Conservation (phyloP, 2,113 vertebrate genomes). For the Tympanuchus pallidicinctus region DNA sequence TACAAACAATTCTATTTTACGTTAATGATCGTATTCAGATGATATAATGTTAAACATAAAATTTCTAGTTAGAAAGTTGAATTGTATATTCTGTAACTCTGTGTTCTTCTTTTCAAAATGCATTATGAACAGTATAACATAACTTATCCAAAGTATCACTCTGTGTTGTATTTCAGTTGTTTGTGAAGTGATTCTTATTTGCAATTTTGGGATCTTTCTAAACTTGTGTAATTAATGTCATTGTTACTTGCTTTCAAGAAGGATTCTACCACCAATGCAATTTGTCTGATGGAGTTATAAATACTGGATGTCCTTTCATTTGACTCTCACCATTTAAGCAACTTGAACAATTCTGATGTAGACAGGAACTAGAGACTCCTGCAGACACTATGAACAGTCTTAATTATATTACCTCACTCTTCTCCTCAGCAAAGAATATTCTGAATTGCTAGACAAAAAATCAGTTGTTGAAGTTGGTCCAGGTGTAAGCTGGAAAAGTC, state of each 20-base stretch:
- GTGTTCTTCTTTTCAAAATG: neutral
- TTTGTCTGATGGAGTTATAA: neutral
- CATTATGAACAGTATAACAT: neutral
- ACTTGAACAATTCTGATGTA: neutral
- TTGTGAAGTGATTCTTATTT: neutral
- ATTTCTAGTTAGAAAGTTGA: neutral
- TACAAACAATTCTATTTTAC: neutral
- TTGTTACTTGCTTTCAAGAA: neutral
- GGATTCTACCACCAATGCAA: neutral
- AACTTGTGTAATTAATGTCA: neutral
- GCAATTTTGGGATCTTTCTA: neutral
- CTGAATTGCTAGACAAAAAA: constrained; percentile 43
- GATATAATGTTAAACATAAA: neutral
- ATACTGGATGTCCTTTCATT: neutral
- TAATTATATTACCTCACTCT: constrained; percentile 51
- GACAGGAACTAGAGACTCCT: neutral
- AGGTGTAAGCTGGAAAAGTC: constrained; percentile 4
- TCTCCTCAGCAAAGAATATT: constrained; percentile 9
- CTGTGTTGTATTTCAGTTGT: neutral
- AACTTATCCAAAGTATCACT: neutral
- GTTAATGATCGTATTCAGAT: neutral
- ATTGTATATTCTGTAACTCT: neutral
- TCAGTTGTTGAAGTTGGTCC: constrained; percentile 13
- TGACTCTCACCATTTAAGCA: neutral
- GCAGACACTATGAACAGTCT: constrained; percentile 14